Base-by-base conservation (phyloP, 2,888 invertebrate genomes). In the Drosophila rubida region DNA sequence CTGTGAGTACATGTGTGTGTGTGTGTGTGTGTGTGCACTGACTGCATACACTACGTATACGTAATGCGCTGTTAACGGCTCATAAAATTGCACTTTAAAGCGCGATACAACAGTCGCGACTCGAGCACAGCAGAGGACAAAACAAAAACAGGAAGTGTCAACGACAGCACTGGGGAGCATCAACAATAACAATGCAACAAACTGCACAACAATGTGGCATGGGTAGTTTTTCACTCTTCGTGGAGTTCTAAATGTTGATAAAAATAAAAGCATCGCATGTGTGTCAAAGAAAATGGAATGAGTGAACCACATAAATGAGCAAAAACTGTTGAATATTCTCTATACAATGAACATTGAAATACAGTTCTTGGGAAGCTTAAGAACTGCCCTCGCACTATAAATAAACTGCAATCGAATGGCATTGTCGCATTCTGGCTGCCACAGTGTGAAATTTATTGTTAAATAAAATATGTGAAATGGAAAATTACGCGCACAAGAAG, bases 81-180 rank as follows among this genome's bases (percentile, higher is more conserved):
- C 87, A 82, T 84, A 87, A 82, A 82, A 87, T 68, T 72, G 75
- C 87, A 84, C 70, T 87, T 84, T 78, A 69, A 84, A 77, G 65
- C 65, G 58, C 69, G 73, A 73, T 60, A 67, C 71, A 55, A 55
- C 54, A 61, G 74, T 63, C 59, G 59, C 51, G 66, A 74, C 50
- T 62, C 66, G 62, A 62, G 49, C 60, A 53, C 69, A 48, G 59
- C 30, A 54, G 53, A 57, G 59, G 64, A 59, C 60, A 46, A 79
- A 69, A 83, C 62, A 50, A 86, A 73, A 81, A 74, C 87, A 86
- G 80, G 83, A 81, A 83, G 83, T 80, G 80, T 80, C 80, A 66
- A 59, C 78, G 54, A 27, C 78, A 74, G 64, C 71, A 49, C 57
- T 66, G 67, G 16, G 44, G 44, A 54, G 37, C 22, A 70, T 11